Evolutionary conservation across 2,888 invertebrate species (phyloP), one percentile per base, ranked within the genome.

Genomic region (Arge pagana): DNA sequence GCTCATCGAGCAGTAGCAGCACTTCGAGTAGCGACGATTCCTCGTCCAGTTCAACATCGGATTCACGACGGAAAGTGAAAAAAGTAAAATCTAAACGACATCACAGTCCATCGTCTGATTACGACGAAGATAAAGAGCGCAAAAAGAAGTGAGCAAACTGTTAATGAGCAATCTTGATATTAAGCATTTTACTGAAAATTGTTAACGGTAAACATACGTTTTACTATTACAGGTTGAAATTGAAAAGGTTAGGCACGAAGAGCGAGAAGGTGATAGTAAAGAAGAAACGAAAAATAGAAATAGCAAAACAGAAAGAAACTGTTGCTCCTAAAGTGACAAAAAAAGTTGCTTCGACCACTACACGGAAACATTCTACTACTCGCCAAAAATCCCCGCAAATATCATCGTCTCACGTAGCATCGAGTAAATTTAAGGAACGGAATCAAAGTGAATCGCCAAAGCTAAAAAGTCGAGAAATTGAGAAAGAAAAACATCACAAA

Each of bases 81-180:
- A 76, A 74, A 55, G 63, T 67, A 7, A 84, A 83, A 66, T 70
- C 80, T 31, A 83, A 82, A 70, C 77, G 85, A 26, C 81, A 83
- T 65, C 83, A 83, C 1, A 84, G 83, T 64, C 82, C 82, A 11
- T 85, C 87, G 7, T 87, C 89, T 3, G 88, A 87, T 57, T 82
- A 82, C 50, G 84, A 84, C 59, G 79, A 80, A 31, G 83, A 83
- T 64, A 83, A 83, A 66, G 79, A 82, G 58, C 62, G 78, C 16
- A 74, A 68, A 24, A 71, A 68, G 58, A 71, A 74, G 68, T 63
- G 59, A 65, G 65, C 2, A 10, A 23, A 35, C 3, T 19, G 13
- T 35, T n/a, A 7, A 36, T 11, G 19, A 16, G 4, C 15, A 8
- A 35, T 36, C 13, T 26, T 31, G 26, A 15, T n/a, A 6, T 43